Percentiles rank a stretch among this genome's conserved stretches.
Conservation (phyloP, 92 coral and sea anemone species). For the Hydrozoanthus gracilis region DNA sequence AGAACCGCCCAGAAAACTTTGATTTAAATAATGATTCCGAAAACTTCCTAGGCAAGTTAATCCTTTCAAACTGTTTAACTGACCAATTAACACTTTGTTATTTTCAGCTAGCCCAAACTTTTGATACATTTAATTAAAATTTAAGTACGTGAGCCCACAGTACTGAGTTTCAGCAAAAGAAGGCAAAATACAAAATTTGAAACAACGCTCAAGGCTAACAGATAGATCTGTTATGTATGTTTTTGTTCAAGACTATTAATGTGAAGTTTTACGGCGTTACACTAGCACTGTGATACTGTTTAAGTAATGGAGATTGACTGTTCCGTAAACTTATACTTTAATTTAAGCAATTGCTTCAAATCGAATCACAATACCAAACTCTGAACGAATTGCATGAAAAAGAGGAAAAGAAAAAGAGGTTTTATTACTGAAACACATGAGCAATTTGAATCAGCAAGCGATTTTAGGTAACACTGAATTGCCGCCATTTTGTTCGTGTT, state of each 20-base stretch:
- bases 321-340: conserved; percentile 4
- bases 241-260: no score
- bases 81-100: not conserved
- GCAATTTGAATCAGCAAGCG: not conserved
- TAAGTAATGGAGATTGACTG: not conserved
- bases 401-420: not conserved
- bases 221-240: not conserved
- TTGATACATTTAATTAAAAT: not conserved
- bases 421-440: not conserved
- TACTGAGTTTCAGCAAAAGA: not conserved
- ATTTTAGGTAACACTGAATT: not conserved
- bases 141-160: conserved; percentile 15
- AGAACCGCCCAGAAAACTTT: not conserved
- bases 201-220: not conserved
- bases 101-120: not conserved
- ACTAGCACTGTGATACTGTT: not conserved
- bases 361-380: not conserved
- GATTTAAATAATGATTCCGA: not conserved
- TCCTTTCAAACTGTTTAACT: conserved; percentile 13
- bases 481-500: not conserved
- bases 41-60: not conserved
- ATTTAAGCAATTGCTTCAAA: not conserved
- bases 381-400: not conserved
- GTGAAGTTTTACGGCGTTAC: no score
- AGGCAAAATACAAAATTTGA: not conserved